phyloP scores from a whole-genome alignment of 2,888 invertebrate species.

The Drosophila tripunctata region DNA sequence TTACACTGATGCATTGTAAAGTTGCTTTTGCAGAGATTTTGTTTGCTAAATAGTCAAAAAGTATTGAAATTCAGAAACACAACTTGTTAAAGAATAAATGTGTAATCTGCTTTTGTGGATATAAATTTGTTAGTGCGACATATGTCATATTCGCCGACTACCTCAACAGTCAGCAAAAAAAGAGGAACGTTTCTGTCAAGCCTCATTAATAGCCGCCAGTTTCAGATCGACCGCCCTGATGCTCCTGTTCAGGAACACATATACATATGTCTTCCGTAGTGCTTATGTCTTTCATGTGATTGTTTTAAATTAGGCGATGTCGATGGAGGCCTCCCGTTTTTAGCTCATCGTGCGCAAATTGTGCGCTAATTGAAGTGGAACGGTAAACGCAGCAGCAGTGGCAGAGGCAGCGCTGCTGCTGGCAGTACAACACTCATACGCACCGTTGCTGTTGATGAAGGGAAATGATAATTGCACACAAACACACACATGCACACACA shows the following conservation, averaged over 20 bases:
- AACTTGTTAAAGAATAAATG: too few species aligned
- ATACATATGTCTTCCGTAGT: not conserved
- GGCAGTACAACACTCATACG: constrained; percentile 60
- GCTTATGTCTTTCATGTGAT: constrained; percentile 58
- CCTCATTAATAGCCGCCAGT: constrained; percentile 50
- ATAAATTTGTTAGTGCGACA: not conserved
- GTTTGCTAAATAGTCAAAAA: too few species aligned
- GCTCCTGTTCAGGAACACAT: constrained; percentile 9
- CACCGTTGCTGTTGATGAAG: constrained; percentile 66
- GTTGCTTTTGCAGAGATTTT: not conserved
- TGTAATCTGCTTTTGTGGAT: not conserved
- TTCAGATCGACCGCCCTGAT: constrained; percentile 40
- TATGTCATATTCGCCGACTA: not conserved
- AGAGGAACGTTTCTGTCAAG: constrained; percentile 35
- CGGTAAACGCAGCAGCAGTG: constrained; percentile 44
- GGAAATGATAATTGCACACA: constrained; percentile 79
- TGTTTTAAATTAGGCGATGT: constrained; percentile 66
- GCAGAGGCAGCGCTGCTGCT: constrained; percentile 16
- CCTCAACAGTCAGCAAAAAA: constrained; percentile 2
- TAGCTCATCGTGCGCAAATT: constrained; percentile 34
- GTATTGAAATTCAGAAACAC: too few species aligned
- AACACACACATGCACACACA: constrained; percentile 14
- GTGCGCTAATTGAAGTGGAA: constrained; percentile 61
- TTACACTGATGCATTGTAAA: not conserved
- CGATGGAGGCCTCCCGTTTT: constrained; percentile 35